phyloP scores from a whole-genome alignment of 2,113 vertebrate genomes.

The Alethe castanea region DNA sequence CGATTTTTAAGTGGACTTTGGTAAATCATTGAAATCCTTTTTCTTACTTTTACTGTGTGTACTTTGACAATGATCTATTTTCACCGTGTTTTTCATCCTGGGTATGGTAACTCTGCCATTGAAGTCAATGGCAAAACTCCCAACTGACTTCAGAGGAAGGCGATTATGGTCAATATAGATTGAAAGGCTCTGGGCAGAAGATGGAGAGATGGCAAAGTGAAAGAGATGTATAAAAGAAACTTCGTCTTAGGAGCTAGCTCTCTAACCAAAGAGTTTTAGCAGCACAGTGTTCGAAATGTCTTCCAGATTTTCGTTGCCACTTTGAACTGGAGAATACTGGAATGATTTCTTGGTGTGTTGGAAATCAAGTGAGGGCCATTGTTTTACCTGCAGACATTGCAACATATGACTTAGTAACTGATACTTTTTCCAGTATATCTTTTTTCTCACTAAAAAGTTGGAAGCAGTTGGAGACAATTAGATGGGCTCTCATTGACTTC shows the following conservation, averaged over 20 bases:
- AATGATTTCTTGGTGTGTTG: background rate
- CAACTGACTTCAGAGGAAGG: background rate
- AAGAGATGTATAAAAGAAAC: background rate
- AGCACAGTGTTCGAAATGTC: background rate
- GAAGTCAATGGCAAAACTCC: slow-evolving; percentile 21
- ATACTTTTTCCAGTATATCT: background rate
- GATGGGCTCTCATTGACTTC: background rate
- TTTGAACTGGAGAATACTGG: background rate
- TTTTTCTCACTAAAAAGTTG: background rate
- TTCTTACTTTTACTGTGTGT: background rate
- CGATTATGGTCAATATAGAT: background rate
- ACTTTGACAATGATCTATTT: background rate
- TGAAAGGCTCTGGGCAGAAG: background rate
- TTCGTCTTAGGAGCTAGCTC: background rate
- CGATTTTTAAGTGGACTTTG: background rate
- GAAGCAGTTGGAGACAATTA: background rate
- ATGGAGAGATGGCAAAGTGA: background rate
- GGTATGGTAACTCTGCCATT: background rate
- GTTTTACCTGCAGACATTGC: background rate
- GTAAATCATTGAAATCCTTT: background rate
- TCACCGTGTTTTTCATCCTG: background rate
- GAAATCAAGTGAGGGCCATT: background rate
- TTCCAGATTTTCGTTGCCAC: background rate
- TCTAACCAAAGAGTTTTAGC: background rate
- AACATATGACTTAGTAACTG: background rate